A percentile compares a stretch with the other conserved stretches of the same genome.
Evolutionary conservation across 2,113 vertebrate genomes (phyloP).

Genomic region (Lagopus leucura): DNA sequence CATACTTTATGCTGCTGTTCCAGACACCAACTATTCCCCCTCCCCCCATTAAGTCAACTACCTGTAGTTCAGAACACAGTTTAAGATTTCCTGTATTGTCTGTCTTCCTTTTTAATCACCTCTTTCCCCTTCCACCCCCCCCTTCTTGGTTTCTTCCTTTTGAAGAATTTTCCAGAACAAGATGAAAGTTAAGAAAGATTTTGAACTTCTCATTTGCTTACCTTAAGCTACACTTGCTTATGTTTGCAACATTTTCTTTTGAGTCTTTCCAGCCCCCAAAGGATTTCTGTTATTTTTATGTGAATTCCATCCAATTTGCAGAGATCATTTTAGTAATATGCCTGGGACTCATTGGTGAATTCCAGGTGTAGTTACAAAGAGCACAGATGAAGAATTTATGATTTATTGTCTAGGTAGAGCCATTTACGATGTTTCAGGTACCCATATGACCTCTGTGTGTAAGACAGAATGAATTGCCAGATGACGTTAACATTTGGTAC

Average conservation of each 20-base stretch:
- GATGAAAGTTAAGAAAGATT: background rate
- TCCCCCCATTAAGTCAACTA: background rate
- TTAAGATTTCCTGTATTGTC: background rate
- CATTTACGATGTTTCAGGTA: background rate
- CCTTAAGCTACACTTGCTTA: background rate
- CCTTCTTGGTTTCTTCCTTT: background rate
- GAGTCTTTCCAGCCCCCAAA: background rate
- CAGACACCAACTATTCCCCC: background rate
- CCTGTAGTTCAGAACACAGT: background rate
- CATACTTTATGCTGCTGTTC: background rate
- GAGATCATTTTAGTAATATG: background rate
- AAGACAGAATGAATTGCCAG: background rate
- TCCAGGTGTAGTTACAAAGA: background rate
- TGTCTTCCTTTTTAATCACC: background rate
- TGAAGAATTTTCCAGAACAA: background rate
- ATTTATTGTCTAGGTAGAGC: background rate
- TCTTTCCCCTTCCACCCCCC: background rate
- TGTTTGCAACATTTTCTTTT: constrained; percentile 3
- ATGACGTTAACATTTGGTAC: background rate
- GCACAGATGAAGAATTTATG: background rate
- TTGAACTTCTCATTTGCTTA: background rate
- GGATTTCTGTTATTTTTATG: constrained; percentile 31
- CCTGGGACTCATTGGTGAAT: background rate
- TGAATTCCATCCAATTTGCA: constrained; percentile 9
- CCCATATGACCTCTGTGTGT: background rate